A percentile compares a stretch with the other conserved stretches of the same genome.
phyloP scores from a whole-genome alignment of 2,797 vertebrate genomes.

The Ficedula albicollis region DNA sequence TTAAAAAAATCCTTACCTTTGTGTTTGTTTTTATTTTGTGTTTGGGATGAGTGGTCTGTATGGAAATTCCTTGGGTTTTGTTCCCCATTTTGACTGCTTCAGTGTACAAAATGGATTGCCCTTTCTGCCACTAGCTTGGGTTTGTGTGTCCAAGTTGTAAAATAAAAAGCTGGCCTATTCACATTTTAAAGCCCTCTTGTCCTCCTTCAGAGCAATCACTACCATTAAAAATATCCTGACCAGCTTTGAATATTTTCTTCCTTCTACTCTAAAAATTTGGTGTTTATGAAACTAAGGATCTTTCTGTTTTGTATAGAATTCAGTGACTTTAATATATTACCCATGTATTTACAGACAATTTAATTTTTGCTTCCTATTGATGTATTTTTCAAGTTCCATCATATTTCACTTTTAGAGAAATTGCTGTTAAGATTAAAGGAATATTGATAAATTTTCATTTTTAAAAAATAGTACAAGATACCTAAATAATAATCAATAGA shows the following conservation, averaged over 20 bases:
- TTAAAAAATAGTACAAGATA: background rate
- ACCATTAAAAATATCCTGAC: constrained; percentile 17
- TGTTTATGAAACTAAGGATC: background rate
- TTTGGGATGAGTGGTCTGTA: constrained; percentile 28
- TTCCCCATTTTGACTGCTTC: constrained; percentile 24
- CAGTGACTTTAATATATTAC: background rate
- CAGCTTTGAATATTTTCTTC: background rate
- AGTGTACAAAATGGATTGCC: constrained; percentile 63
- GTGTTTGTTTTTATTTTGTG: constrained; percentile 26
- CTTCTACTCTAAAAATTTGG: background rate
- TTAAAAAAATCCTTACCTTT: background rate
- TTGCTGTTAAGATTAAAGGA: constrained; percentile 8
- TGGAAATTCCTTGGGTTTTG: constrained; percentile 35
- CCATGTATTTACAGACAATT: background rate
- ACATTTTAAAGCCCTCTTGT: constrained; percentile 65
- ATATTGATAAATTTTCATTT: background rate
- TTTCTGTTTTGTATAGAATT: background rate
- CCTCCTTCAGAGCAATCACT: constrained; percentile 44
- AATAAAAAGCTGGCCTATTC: constrained; percentile 63
- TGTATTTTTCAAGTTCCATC: constrained; percentile 4
- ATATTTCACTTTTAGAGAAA: constrained; percentile 12
- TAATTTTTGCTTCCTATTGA: constrained; percentile 28
- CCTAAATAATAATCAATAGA: constrained; percentile 43
- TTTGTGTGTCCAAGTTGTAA: constrained; percentile 51
- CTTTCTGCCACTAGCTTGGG: constrained; percentile 46